Base-by-base conservation (phyloP, 2,797 vertebrate genomes). In the Brotula barbata region DNA sequence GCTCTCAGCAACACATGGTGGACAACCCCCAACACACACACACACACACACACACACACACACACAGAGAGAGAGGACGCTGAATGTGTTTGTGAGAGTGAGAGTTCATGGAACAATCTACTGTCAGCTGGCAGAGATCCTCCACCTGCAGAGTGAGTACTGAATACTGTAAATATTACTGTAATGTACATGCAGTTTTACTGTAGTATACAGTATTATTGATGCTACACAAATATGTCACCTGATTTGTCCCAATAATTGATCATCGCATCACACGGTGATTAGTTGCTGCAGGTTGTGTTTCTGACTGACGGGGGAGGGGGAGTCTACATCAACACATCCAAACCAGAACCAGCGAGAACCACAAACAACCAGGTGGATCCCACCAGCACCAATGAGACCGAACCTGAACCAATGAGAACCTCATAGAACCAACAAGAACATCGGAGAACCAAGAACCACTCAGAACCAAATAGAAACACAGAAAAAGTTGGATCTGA, bases 1-100 rank as follows among this genome's bases (percentile, higher is more conserved):
- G 64, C 65, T 72, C 73, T 84, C 83, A 82, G 82, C 71, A 80
- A 61, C 71, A 55, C 41, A 47, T 51, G 49, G 17, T 43, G 41
- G 21, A 25, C 17, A n/a, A 54, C 59, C 64, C 60, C 21, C 41
- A 44, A 50, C 42, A 52, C 21, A 41, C 48, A 33, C 39, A 51
- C 44, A 48, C 37, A 57, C 34, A 53, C 28, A 61, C 45, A 62
- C 15, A 41, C 42, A 61, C 23, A 44, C 21, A 40, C 58, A 45
- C 7, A 9, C 42, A 66, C 22, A 49, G 22, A 51, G 33, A 1
- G 39, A 16, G 17, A 16, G 25, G 25, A 28, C 8, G 8, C 4
- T 28, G 25, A 4, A 28, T 7, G 31, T 21, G 28, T 2, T 5
- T 12, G 25, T 42, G 11, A 66, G 65, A 20, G 17, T 43, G 41